These are phyloP conservation scores for Anthonomus grandis DNA, from an alignment of 1,140 invertebrate genomes.

Conservation along the genomic window DNA sequence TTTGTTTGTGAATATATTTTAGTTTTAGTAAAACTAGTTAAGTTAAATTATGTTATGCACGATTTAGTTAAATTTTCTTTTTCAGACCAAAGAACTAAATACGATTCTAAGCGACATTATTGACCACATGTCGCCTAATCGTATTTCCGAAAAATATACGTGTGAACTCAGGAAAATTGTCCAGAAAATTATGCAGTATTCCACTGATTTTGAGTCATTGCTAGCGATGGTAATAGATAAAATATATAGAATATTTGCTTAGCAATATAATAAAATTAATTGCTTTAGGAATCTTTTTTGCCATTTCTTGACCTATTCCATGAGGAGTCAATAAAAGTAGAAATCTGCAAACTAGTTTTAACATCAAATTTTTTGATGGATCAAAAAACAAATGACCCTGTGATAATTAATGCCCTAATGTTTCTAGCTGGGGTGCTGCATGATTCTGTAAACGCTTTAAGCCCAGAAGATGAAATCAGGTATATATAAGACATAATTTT, in stretches of 20 bases:
- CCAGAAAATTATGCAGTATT: slow-evolving; percentile 69
- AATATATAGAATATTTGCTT: neutral
- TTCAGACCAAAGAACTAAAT: slow-evolving; percentile 78
- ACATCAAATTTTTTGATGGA: slow-evolving; percentile 58
- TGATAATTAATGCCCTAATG: slow-evolving; percentile 83
- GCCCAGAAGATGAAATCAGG: slow-evolving; percentile 83
- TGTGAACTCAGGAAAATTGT: slow-evolving; percentile 73
- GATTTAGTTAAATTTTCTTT: slow-evolving; percentile 23
- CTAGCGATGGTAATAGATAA: slow-evolving; percentile 65
- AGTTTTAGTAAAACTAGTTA: neutral
- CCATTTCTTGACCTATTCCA: slow-evolving; percentile 88
- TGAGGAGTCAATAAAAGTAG: slow-evolving; percentile 74
- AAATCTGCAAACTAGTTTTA: slow-evolving; percentile 81
- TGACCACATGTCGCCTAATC: slow-evolving; percentile 66
- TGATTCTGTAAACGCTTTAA: slow-evolving; percentile 90
- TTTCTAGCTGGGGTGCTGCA: slow-evolving; percentile 84
- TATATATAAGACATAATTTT: neutral
- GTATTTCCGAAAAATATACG: slow-evolving; percentile 74
- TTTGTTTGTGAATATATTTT: no score
- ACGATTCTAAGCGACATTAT: slow-evolving; percentile 82
- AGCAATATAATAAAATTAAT: neutral
- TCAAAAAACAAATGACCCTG: slow-evolving; percentile 67
- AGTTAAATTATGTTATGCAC: slow-evolving; percentile 7
- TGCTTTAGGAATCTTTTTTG: slow-evolving; percentile 78
- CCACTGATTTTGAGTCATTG: slow-evolving; percentile 71